Base-by-base conservation (phyloP, 1,140 invertebrate species). In the Daktulosphaira vitifoliae region DNA sequence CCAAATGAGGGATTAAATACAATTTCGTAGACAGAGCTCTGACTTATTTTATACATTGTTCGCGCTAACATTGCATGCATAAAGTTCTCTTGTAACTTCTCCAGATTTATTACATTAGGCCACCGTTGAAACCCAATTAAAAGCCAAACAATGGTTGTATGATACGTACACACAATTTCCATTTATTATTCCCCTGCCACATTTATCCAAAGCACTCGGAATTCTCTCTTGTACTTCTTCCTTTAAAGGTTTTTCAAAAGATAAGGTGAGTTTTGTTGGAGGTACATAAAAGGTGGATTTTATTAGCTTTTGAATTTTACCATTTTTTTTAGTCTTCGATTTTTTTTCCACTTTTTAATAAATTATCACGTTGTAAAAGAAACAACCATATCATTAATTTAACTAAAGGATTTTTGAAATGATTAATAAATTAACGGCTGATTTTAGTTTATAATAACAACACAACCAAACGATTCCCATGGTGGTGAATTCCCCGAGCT, bases 51-150 rank as follows among this genome's bases (percentile, higher is more conserved):
- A 38, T 23, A 39, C 38, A 39, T 39, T 54, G 37, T 39, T 42
- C 15, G 1, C 15, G 15, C 37, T n/a, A 23, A 22, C 54, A 22
- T 59, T 59, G 23, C 23, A n/a, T 23, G 13, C 16, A 62, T 33
- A 62, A 62, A 46, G 38, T 62, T 62, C 25, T 15, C n/a, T 20
- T 20, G 26, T 62, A 62, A 62, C 42, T 62, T 39, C 44, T 62
- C 56, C 56, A 62, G 56, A 62, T 62, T 62, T 62, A 62, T 62
- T 46, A 42, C 42, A 13, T 42, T 46, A 39, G 39, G n/a, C 42
- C 42, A 18, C 42, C 39, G 56, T 46, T 48, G 56, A 62, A 62
- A 62, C 56, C 56, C 56, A 62, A 62, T 62, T 62, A 62, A 62
- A 62, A 62, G 56, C 56, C 42, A 62, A 62, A 62, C 56, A 62